Conservation (phyloP, 2,113 vertebrate species). For the Calidris pygmaea region DNA sequence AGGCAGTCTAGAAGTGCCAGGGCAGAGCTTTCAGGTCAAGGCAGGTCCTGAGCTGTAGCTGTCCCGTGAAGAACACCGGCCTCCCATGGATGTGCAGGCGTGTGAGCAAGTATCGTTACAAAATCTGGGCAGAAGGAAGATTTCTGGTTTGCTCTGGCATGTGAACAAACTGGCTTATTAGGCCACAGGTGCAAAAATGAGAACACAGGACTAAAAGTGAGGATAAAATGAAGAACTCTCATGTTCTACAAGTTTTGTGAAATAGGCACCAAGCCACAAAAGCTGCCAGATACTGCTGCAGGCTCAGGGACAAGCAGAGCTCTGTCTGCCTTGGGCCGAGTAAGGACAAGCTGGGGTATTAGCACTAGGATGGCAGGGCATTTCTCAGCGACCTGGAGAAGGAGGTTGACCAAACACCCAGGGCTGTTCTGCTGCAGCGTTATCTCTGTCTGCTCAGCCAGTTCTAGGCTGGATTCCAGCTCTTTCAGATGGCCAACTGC, state of each 20-base stretch:
- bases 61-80: not conserved
- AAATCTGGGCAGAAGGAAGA: not conserved
- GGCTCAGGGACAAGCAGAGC: not conserved
- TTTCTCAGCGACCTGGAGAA: not conserved
- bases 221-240: not conserved
- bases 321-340: not conserved
- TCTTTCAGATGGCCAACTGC: not conserved
- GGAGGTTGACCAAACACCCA: not conserved
- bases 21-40: not conserved
- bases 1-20: not conserved
- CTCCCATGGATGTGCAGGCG: not conserved
- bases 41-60: not conserved
- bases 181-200: slow-evolving; percentile 27
- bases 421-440: not conserved
- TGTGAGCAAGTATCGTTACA: not conserved
- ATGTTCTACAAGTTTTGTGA: not conserved
- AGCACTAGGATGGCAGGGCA: not conserved
- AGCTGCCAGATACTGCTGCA: not conserved
- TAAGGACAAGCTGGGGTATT: not conserved
- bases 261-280: not conserved
- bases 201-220: not conserved
- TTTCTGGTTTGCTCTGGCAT: slow-evolving; percentile 11
- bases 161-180: slow-evolving; percentile 45
- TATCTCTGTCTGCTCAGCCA: not conserved
- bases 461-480: not conserved